A percentile compares a stretch with the other conserved stretches of the same genome.
Conservation (phyloP, 1,140 invertebrate species). For the Diorhabda sublineata region DNA sequence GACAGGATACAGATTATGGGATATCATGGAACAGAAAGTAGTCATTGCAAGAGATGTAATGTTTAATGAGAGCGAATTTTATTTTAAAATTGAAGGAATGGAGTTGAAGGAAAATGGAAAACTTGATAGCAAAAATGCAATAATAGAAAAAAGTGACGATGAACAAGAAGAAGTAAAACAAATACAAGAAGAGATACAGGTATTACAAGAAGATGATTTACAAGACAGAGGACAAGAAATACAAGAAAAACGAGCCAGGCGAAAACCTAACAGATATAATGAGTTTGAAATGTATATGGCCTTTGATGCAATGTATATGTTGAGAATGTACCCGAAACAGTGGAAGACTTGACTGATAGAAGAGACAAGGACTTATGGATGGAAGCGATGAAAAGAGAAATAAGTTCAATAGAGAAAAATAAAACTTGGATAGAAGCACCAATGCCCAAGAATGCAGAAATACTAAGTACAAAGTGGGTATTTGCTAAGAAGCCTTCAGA, state of each 20-base stretch:
- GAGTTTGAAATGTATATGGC: conserved; percentile 26
- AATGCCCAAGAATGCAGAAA: conserved; percentile 31
- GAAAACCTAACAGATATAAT: conserved; percentile 7
- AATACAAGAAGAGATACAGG: background rate
- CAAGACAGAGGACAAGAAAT: background rate
- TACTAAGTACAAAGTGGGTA: conserved; percentile 44
- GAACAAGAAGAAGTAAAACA: background rate
- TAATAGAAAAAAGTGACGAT: background rate
- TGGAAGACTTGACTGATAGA: background rate
- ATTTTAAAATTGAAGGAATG: no score
- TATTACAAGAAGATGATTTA: background rate
- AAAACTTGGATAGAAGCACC: conserved; percentile 40
- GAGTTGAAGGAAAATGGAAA: no score
- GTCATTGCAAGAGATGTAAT: no score
- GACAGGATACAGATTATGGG: conserved; percentile 24
- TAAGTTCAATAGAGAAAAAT: conserved; percentile 30
- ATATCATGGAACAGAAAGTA: background rate
- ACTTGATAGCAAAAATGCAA: background rate
- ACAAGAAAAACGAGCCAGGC: background rate
- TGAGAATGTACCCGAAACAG: conserved; percentile 19
- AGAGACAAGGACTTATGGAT: conserved; percentile 39
- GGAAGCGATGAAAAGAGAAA: conserved; percentile 36
- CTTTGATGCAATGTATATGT: conserved; percentile 22
- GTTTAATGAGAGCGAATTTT: no score
- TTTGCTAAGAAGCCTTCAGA: conserved; percentile 33